phyloP scores from a whole-genome alignment of 2,797 vertebrate genomes.

The Eupleurogrammus muticus region DNA sequence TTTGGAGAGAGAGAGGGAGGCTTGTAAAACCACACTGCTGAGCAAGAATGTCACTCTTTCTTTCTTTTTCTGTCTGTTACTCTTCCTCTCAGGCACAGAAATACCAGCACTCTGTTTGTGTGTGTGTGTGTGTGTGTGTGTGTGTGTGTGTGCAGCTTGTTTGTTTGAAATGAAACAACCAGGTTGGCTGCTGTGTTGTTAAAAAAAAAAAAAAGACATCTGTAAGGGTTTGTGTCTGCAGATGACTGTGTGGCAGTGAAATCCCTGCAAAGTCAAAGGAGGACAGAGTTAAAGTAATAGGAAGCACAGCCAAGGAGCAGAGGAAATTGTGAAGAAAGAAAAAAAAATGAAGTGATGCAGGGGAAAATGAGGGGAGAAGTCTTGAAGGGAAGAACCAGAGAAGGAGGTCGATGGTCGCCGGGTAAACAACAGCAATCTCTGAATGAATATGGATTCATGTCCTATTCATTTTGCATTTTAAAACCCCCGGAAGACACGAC shows the following conservation, averaged over 20 bases:
- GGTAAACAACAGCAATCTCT: background rate
- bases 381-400: background rate
- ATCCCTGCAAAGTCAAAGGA: slow-evolving; percentile 4
- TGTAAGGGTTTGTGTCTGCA: slow-evolving; percentile 2
- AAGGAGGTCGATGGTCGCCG: slow-evolving; percentile 1
- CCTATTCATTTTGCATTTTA: too few species aligned
- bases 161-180: slow-evolving; percentile 21
- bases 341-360: background rate
- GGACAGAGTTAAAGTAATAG: background rate
- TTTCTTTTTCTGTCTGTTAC: background rate
- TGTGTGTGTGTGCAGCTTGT: slow-evolving; percentile 9
- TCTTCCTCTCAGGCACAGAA: slow-evolving; percentile 9
- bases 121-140: too few species aligned
- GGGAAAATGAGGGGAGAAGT: background rate
- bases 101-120: background rate
- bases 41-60: background rate
- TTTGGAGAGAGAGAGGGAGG: slow-evolving; percentile 4
- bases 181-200: slow-evolving; percentile 3
- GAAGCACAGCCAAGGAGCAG: background rate
- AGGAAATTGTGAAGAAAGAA: background rate
- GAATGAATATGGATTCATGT: background rate
- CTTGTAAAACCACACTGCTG: slow-evolving; percentile 5
- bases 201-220: slow-evolving; percentile 15
- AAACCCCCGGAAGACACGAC: too few species aligned
- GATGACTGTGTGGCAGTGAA: background rate